Conservation (phyloP, 2,113 vertebrate genomes). For the Myiozetetes cayanensis region DNA sequence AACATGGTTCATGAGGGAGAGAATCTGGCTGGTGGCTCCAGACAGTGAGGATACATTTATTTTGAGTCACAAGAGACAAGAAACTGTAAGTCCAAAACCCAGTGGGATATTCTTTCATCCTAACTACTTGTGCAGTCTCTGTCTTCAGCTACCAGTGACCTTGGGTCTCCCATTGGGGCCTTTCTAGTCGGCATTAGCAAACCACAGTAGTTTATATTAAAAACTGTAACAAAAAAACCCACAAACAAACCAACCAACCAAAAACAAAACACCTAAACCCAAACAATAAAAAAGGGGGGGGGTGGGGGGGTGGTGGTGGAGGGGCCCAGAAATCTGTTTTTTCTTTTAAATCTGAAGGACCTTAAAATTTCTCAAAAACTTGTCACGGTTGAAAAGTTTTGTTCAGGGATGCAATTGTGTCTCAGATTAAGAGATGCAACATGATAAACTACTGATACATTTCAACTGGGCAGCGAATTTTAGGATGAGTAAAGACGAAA, state of each 20-base stretch:
- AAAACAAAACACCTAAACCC: not conserved
- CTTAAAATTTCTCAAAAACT: not conserved
- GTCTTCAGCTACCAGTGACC: slow-evolving; percentile 17
- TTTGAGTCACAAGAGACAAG: slow-evolving; percentile 26
- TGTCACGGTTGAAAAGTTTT: not conserved
- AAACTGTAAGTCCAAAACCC: slow-evolving; percentile 15
- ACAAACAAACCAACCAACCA: not conserved
- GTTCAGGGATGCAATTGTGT: not conserved
- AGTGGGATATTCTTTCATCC: slow-evolving; percentile 51
- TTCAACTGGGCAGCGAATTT: not conserved
- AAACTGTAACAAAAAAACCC: not conserved
- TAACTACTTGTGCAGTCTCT: slow-evolving; percentile 37
- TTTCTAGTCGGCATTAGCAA: not conserved
- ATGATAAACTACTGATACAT: not conserved
- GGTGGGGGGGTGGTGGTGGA: rapidly evolving
- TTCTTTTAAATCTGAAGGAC: not conserved
- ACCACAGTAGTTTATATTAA: not conserved
- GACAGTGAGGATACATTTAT: slow-evolving; percentile 45
- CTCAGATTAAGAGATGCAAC: not conserved
- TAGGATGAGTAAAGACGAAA: not conserved
- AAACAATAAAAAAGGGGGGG: not conserved
- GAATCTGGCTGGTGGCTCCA: slow-evolving; percentile 2
- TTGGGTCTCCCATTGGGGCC: not conserved
- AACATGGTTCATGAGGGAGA: not conserved
- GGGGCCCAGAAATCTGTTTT: not conserved